A percentile compares a stretch with the other conserved stretches of the same genome.
Evolutionary conservation across 2,888 invertebrate genomes (phyloP).

Genomic region (Branchellion lobata): DNA sequence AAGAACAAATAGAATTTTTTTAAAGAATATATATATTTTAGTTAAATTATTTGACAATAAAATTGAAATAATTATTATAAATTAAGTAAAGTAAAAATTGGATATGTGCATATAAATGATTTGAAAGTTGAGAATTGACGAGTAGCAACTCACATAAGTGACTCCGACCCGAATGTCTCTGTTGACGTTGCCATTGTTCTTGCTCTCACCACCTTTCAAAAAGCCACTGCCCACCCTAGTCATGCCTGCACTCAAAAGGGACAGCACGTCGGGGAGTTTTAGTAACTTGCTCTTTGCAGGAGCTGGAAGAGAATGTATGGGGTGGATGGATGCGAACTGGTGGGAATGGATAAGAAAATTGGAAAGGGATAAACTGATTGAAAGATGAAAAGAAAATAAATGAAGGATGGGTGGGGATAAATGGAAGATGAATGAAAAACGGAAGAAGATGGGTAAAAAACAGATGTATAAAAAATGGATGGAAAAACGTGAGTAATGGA

Average conservation of each 20-base stretch:
- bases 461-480: no score
- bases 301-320: background rate
- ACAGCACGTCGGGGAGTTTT: constrained; percentile 78
- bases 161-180: constrained; percentile 94
- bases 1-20: no score
- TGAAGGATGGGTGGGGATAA: no score
- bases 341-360: background rate
- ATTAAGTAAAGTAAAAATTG: background rate
- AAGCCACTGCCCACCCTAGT: constrained; percentile 85
- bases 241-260: constrained; percentile 88
- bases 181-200: constrained; percentile 88
- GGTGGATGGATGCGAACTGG: background rate
- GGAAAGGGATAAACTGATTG: no score
- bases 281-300: constrained; percentile 52
- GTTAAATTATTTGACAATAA: background rate
- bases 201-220: constrained; percentile 87
- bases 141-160: constrained; percentile 88
- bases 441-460: no score
- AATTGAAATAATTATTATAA: background rate
- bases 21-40: no score
- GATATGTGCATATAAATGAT: background rate
- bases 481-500: no score
- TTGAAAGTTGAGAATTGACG: no score
- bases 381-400: no score
- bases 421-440: no score